Conservation (phyloP, 2,888 invertebrate genomes). For the Ethmia dodecea region DNA sequence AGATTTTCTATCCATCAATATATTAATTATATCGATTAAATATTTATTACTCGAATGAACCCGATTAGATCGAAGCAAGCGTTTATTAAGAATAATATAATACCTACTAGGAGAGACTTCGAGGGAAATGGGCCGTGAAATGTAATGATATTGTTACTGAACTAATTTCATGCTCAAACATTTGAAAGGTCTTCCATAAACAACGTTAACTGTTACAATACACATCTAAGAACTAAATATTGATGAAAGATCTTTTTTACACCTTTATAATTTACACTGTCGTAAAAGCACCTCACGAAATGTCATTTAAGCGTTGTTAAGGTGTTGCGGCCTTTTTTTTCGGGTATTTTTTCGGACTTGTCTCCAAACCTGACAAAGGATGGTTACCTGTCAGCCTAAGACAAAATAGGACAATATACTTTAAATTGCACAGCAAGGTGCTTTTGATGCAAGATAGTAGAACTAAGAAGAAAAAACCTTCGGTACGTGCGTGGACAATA, state of each 20-base stretch:
- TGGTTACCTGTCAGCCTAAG: slow-evolving; percentile 59
- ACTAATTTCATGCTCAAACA: slow-evolving; percentile 49
- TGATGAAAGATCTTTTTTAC: slow-evolving; percentile 35
- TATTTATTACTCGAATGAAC: too few species aligned
- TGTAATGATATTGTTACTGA: slow-evolving; percentile 1
- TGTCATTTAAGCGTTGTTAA: slow-evolving; percentile 41
- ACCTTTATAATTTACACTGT: slow-evolving; percentile 37
- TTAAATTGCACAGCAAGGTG: slow-evolving; percentile 62
- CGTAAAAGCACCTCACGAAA: slow-evolving; percentile 59
- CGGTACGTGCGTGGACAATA: slow-evolving; percentile 59
- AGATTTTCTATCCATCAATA: too few species aligned
- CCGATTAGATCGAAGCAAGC: too few species aligned
- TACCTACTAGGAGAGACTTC: neutral
- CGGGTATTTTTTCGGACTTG: slow-evolving; percentile 22
- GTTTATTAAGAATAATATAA: too few species aligned
- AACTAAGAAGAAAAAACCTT: slow-evolving; percentile 31
- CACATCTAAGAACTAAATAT: slow-evolving; percentile 48
- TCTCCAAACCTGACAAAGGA: slow-evolving; percentile 36
- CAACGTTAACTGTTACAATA: slow-evolving; percentile 49
- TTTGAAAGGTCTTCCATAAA: slow-evolving; percentile 33
- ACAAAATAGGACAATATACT: slow-evolving; percentile 69
- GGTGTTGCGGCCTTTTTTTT: slow-evolving; percentile 41
- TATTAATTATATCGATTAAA: too few species aligned
- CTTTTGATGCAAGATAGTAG: slow-evolving; percentile 42
- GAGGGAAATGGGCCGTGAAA: neutral